Percentiles rank a stretch among this genome's conserved stretches.
Conservation (phyloP, 2,113 vertebrate species). For the western clawed frog (Xenopus tropicalis) region UCB_Xtro_10.0 CM004445.2:69449001-69449500, state of each 20-base stretch:
- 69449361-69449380: not conserved
- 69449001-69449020: slow-evolving; percentile 54
- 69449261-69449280: slow-evolving; percentile 1
- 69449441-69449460: no score
- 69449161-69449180: slow-evolving; percentile 61
- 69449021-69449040: slow-evolving; percentile 72
- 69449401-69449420: not conserved
- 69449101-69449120: slow-evolving; percentile 78
- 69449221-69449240: slow-evolving; percentile 1
- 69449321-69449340: not conserved
- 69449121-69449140: slow-evolving; percentile 69
- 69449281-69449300: not conserved
- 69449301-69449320: not conserved
- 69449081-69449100: slow-evolving; percentile 71
- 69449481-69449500: no score
- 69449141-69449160: slow-evolving; percentile 71
- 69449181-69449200: slow-evolving; percentile 40
- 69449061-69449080: slow-evolving; percentile 66
- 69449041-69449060: slow-evolving; percentile 83
- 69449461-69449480: no score
- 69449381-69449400: not conserved
- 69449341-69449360: not conserved
- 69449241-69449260: slow-evolving; percentile 1
- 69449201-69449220: slow-evolving; percentile 6
- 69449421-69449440: not conserved